Percentiles rank a stretch among this genome's conserved stretches.
Conservation (phyloP, 64 coral and sea anemone genomes). For the Porites lutea region DNA sequence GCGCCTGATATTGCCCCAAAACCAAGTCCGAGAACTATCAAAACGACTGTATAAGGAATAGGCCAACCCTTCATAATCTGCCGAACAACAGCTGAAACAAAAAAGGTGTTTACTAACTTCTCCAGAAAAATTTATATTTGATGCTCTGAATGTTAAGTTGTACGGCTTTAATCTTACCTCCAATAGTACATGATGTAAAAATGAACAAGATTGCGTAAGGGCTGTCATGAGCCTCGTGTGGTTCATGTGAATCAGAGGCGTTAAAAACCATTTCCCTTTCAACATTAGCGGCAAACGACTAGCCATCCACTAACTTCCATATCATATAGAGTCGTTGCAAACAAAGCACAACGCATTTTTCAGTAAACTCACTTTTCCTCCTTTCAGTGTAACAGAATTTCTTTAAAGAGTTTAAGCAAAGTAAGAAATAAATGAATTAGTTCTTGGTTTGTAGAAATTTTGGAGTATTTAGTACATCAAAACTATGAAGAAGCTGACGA, state of each 20-base stretch:
- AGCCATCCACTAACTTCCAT: background rate
- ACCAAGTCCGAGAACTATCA: constrained; percentile 89
- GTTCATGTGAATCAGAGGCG: background rate
- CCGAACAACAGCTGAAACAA: constrained; percentile 84
- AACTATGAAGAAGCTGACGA: constrained; percentile 10
- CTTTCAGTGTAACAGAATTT: background rate
- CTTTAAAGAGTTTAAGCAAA: background rate
- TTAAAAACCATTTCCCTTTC: background rate
- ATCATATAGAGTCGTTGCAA: background rate
- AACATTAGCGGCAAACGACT: background rate
- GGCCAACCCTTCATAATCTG: constrained; percentile 99
- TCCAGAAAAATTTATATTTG: too few species aligned
- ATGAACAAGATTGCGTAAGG: constrained; percentile 97
- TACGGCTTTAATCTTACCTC: constrained; percentile 75
- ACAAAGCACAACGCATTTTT: background rate
- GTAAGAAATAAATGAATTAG: background rate
- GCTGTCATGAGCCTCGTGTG: constrained; percentile 50
- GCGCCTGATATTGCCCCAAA: constrained; percentile 91
- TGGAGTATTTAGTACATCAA: background rate
- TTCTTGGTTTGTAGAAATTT: background rate
- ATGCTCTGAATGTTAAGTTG: background rate
- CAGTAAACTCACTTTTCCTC: background rate
- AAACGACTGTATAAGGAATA: constrained; percentile 93
- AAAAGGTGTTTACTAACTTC: background rate
- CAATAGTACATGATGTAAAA: constrained; percentile 88